These are phyloP conservation scores for Parazoanthus swiftii DNA, from an alignment of 92 coral and sea anemone genomes.

Conservation along the genomic window DNA sequence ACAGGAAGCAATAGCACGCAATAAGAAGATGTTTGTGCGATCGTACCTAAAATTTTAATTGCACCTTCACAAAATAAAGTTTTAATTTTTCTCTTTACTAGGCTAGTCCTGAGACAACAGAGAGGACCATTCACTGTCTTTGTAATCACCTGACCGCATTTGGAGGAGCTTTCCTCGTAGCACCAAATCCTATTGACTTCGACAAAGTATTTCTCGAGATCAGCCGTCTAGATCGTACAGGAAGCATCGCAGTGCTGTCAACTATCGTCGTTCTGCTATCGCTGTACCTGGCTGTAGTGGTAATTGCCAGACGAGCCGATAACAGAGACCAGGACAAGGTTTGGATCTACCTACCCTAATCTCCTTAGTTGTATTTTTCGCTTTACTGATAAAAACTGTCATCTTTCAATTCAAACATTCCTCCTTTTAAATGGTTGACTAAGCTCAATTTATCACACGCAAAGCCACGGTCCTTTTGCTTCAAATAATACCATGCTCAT, in stretches of 20 bases:
- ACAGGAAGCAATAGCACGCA: too few relatives aligned
- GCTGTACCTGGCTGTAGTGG: conserved; percentile 56
- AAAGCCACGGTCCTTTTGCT: too few relatives aligned
- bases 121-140: conserved; percentile 56
- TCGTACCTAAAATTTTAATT: too few relatives aligned
- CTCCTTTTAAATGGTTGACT: not conserved
- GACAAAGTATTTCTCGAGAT: conserved; percentile 64
- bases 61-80: too few relatives aligned
- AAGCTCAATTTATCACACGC: too few relatives aligned
- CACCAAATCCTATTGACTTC: conserved; percentile 80
- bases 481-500: too few relatives aligned
- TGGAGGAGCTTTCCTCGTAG: conserved; percentile 73
- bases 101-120: conserved; percentile 66
- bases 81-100: conserved; percentile 4
- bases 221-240: conserved; percentile 55
- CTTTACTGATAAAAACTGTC: not conserved
- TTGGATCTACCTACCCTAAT: not conserved
- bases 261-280: conserved; percentile 56
- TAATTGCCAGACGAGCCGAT: conserved; percentile 73
- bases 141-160: conserved; percentile 84
- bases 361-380: not conserved
- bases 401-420: too few relatives aligned
- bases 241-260: conserved; percentile 66
- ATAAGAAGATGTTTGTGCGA: too few relatives aligned
- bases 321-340: conserved; percentile 65